Evolutionary conservation across 1,140 invertebrate genomes (phyloP), one percentile per base, ranked within the genome.

Genomic region (Drosophila takahashii): DNA sequence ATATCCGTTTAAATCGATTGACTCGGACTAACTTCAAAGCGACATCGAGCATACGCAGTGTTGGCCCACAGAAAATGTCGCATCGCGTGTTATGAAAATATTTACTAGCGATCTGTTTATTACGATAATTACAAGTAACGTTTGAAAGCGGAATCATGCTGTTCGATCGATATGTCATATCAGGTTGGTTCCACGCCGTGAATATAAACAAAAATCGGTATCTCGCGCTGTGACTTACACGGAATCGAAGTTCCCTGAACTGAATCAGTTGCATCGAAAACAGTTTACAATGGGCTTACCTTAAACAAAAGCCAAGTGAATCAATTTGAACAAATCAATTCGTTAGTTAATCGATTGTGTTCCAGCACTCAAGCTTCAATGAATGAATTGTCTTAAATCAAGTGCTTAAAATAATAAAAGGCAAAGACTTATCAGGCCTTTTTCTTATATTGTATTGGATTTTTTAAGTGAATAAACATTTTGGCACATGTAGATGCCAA

Each of bases 91-190:
- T 41, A 58, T 76, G 51, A 75, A 61, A 57, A 74, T 47, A 69
- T 58, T 65, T 56, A 22, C 41, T 34, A 66, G 16, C 26, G 37
- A 15, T 59, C 50, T 74, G 50, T 59, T 58, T 54, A 77, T 90
- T 85, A 77, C 81, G 77, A 85, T 90, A 78, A 52, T 51, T 79
- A 50, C 47, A 54, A 86, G 29, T 41, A 60, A 64, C 67, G 52
- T 69, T 45, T 27, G 13, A 62, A 62, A 56, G n/a, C 42, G 10
- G 16, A 60, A 85, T 73, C 48, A 92, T 92, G 90, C 67, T 92
- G 67, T 92, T 90, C 77, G 90, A 92, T 79, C 85, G 89, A 42
- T 92, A 78, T 81, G 79, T 77, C 66, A 79, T 87, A 78, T 80
- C 90, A 92, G 90, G 90, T 92, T 92, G 67, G 90, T 87, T 64